These are phyloP conservation scores for Zygaena filipendulae DNA, from an alignment of 2,888 invertebrate species.

Conservation along the genomic window DNA sequence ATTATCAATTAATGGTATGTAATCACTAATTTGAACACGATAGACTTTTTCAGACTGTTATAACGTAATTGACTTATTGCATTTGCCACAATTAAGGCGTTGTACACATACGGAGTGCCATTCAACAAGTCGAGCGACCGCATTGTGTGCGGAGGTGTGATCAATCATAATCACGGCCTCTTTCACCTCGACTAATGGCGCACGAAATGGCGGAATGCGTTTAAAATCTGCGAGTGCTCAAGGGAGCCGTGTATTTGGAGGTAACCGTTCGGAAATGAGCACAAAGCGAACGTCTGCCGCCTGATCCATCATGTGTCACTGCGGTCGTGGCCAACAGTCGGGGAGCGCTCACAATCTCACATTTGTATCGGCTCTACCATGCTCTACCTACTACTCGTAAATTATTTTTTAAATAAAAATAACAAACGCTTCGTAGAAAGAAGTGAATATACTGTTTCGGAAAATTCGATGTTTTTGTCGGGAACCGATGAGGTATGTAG, in stretches of 20 bases:
- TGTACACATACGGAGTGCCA: slow-evolving; percentile 48
- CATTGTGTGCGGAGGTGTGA: slow-evolving; percentile 43
- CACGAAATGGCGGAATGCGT: slow-evolving; percentile 62
- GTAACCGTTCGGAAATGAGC: slow-evolving; percentile 59
- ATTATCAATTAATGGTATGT: no score
- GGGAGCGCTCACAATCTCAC: slow-evolving; percentile 17
- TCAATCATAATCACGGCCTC: slow-evolving; percentile 66
- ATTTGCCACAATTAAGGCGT: slow-evolving; percentile 40
- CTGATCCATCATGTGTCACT: slow-evolving; percentile 59
- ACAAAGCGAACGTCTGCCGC: slow-evolving; percentile 39
- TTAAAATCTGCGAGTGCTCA: slow-evolving; percentile 57
- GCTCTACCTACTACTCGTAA: no score
- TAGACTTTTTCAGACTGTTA: no score
- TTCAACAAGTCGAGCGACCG: slow-evolving; percentile 56
- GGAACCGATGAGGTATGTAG: no score
- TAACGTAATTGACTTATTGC: neutral
- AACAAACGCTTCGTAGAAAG: no score
- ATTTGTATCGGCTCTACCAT: no score
- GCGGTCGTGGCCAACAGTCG: slow-evolving; percentile 15
- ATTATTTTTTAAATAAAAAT: neutral
- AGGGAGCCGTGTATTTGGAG: slow-evolving; percentile 44
- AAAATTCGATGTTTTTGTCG: no score
- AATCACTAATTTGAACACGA: no score
- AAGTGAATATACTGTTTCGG: no score
- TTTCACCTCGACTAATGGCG: slow-evolving; percentile 65